phyloP scores from a whole-genome alignment of 2,113 vertebrate species.

The Octodon degus region DNA sequence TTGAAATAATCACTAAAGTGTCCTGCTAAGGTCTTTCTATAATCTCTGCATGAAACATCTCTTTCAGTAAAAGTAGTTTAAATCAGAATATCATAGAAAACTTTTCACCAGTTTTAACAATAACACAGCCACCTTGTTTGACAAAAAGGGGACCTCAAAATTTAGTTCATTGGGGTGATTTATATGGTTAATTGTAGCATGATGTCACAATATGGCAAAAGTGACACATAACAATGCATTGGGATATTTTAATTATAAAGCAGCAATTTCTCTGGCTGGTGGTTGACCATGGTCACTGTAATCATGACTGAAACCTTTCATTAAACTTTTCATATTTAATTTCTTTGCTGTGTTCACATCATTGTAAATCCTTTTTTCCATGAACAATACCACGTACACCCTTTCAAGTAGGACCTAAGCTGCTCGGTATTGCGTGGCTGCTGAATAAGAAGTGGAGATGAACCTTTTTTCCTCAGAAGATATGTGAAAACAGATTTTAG shows the following conservation, averaged over 20 bases:
- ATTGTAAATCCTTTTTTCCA: slow-evolving; percentile 73
- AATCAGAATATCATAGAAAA: slow-evolving; percentile 62
- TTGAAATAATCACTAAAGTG: slow-evolving; percentile 60
- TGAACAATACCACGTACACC: slow-evolving; percentile 61
- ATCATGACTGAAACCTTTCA: slow-evolving; percentile 85
- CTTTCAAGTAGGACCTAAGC: slow-evolving; percentile 75
- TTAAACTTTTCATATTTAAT: slow-evolving; percentile 86
- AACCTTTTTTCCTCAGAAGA: background rate
- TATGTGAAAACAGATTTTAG: background rate
- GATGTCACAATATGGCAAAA: slow-evolving; percentile 73
- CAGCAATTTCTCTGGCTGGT: slow-evolving; percentile 70
- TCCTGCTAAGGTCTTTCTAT: slow-evolving; percentile 55
- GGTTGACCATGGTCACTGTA: slow-evolving; percentile 81
- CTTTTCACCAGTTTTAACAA: slow-evolving; percentile 75
- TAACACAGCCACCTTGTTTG: slow-evolving; percentile 67
- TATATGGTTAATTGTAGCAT: slow-evolving; percentile 83
- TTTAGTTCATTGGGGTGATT: slow-evolving; percentile 68
- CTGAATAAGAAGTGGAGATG: slow-evolving; percentile 34
- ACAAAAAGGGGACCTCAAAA: slow-evolving; percentile 68
- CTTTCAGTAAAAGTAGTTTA: slow-evolving; percentile 66
- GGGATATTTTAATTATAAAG: background rate
- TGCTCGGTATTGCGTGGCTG: slow-evolving; percentile 36
- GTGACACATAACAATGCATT: slow-evolving; percentile 80
- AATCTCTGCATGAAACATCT: slow-evolving; percentile 51
- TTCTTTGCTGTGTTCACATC: slow-evolving; percentile 82